Conservation (phyloP, 2,888 invertebrate species). For the Camponotus fellah region DNA sequence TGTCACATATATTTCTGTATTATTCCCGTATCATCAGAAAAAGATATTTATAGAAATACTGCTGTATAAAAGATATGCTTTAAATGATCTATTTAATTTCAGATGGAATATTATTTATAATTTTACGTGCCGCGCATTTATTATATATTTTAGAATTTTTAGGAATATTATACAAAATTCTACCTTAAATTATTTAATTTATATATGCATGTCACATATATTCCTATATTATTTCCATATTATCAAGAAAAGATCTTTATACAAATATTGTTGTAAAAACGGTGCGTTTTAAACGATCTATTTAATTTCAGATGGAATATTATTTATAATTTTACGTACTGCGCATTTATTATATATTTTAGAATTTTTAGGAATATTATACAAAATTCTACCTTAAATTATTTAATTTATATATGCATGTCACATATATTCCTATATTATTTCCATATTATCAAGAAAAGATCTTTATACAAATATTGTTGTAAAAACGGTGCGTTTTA, state of each 20-base stretch:
- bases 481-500: no score
- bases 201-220: not conserved
- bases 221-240: not conserved
- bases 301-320: no score
- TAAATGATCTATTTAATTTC: no score
- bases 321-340: no score
- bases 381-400: not conserved
- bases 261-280: not conserved
- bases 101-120: no score
- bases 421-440: not conserved
- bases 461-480: not conserved
- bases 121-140: no score
- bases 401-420: not conserved
- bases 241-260: not conserved
- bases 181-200: not conserved
- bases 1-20: not conserved
- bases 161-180: no score
- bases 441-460: not conserved
- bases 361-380: no score
- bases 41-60: not conserved
- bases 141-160: no score
- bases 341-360: no score
- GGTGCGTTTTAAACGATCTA: no score
- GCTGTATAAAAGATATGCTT: no score
- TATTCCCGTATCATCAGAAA: not conserved